Conservation (phyloP, 1,140 invertebrate species). For the Pentalonia nigronervosa region DNA sequence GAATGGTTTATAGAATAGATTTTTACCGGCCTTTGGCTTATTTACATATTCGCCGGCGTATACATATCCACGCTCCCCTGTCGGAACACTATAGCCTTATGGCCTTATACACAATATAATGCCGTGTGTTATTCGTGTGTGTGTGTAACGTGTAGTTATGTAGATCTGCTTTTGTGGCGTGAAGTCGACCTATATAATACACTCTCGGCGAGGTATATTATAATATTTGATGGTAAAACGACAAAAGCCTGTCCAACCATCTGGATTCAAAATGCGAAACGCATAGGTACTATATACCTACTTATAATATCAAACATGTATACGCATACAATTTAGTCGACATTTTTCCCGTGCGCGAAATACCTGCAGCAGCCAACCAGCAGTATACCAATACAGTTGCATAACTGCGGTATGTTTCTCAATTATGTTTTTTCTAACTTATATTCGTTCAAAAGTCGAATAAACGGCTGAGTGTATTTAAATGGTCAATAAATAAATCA, state of each 20-base stretch:
- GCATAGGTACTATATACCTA: background rate
- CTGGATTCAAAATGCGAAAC: background rate
- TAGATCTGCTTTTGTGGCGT: background rate
- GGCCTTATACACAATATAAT: background rate
- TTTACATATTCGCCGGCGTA: background rate
- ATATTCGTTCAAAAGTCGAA: no score
- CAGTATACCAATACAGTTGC: no score
- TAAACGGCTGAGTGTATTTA: background rate
- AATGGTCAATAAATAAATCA: background rate
- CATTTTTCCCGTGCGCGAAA: background rate
- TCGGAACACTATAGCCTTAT: background rate
- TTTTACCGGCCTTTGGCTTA: background rate
- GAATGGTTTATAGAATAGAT: background rate
- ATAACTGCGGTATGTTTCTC: background rate
- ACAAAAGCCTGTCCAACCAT: background rate
- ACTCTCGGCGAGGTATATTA: background rate
- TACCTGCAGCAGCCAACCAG: background rate
- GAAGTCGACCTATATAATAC: background rate
- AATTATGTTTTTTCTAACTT: background rate
- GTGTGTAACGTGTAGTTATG: background rate
- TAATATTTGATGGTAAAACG: conserved; percentile 3
- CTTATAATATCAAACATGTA: background rate
- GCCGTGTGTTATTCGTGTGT: background rate
- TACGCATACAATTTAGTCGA: background rate
- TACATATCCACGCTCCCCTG: background rate